phyloP scores from a whole-genome alignment of 2,797 vertebrate genomes.

The Geotria australis region DNA sequence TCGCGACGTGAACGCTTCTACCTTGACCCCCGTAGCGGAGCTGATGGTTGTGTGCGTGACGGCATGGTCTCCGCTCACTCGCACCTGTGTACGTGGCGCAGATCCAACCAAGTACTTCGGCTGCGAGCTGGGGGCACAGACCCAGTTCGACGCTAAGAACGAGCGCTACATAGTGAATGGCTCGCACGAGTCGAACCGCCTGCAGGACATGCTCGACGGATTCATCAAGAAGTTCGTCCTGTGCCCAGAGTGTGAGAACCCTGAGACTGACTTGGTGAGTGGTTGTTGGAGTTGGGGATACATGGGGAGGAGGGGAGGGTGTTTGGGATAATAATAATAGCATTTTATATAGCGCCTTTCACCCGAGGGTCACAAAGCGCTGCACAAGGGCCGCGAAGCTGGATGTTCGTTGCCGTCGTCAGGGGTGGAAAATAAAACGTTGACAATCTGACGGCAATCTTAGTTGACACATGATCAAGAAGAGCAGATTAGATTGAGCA shows the following conservation, averaged over 20 bases:
- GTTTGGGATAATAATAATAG: not conserved
- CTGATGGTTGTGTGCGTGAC: not conserved
- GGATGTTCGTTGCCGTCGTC: too few relatives aligned
- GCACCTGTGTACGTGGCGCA: slow-evolving; percentile 4
- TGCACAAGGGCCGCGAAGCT: too few relatives aligned
- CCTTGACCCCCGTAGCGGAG: not conserved
- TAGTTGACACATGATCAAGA: too few relatives aligned
- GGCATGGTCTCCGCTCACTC: too few relatives aligned
- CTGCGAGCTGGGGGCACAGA: slow-evolving; percentile 98
- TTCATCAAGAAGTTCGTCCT: slow-evolving; percentile 99
- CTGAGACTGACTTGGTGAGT: slow-evolving; percentile 43
- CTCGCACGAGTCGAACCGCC: slow-evolving; percentile 99
- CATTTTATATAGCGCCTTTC: too few relatives aligned
- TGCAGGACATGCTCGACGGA: slow-evolving; percentile 99
- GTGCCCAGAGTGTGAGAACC: slow-evolving; percentile 98
- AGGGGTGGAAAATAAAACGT: too few relatives aligned
- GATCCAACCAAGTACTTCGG: slow-evolving; percentile 99
- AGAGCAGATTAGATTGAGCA: too few relatives aligned
- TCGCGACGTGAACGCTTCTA: too few relatives aligned
- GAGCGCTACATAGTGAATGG: slow-evolving; percentile 99
- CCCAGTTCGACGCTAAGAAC: slow-evolving; percentile 99
- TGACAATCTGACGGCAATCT: too few relatives aligned
- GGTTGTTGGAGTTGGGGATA: not conserved
- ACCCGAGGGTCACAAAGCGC: too few relatives aligned
- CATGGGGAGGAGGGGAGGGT: not conserved